phyloP scores from a whole-genome alignment of 2,113 vertebrate species.

The Chaetops frenatus region DNA sequence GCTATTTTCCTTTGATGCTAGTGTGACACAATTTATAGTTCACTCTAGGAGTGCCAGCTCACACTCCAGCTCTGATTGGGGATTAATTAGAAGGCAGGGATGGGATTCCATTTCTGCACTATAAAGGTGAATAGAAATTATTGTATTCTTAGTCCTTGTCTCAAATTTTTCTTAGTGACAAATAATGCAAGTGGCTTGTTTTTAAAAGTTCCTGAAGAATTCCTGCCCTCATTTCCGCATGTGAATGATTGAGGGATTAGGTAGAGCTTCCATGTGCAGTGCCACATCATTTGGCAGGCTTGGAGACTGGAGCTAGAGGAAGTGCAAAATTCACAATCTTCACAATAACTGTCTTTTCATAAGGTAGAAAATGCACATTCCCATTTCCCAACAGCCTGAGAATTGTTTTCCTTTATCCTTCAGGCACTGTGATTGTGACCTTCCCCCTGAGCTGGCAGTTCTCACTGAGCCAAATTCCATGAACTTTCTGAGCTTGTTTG shows the following conservation, averaged over 20 bases:
- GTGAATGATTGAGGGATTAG: neutral
- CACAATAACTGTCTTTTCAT: neutral
- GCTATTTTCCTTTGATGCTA: slow-evolving; percentile 7
- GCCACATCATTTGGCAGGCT: neutral
- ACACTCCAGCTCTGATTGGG: neutral
- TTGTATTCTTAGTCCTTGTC: neutral
- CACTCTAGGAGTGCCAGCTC: neutral
- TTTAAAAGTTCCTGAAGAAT: neutral
- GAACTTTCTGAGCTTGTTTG: slow-evolving; percentile 40
- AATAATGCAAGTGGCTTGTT: neutral
- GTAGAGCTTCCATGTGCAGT: neutral
- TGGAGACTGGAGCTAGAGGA: neutral
- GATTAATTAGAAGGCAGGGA: neutral
- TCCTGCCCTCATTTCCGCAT: neutral
- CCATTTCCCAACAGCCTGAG: neutral
- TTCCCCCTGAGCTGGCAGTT: slow-evolving; percentile 8
- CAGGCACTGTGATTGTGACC: neutral
- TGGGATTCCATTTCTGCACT: neutral
- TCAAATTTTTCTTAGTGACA: neutral
- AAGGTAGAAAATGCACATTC: neutral
- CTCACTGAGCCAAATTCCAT: slow-evolving; percentile 10
- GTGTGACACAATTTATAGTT: neutral
- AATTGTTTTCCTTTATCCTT: neutral
- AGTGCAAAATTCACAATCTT: neutral
- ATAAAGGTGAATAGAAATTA: neutral